Evolutionary conservation across 2,888 invertebrate genomes (phyloP).

Genomic region (Steinernema scapterisci): DNA sequence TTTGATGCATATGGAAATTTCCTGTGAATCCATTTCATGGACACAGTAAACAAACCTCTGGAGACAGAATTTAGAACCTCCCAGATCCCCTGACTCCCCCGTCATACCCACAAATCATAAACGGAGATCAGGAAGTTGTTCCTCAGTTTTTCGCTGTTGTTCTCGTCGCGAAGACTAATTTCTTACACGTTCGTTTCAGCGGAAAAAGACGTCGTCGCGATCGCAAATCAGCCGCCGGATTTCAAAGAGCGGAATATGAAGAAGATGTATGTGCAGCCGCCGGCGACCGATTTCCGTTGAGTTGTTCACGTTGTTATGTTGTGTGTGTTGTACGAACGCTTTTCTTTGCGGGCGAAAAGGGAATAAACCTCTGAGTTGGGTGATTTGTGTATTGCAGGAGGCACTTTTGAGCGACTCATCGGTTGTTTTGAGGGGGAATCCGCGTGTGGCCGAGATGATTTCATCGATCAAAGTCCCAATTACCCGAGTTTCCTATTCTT

Average conservation of each 20-base stretch:
- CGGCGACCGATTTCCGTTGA: slow-evolving; percentile 8
- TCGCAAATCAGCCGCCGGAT: slow-evolving; percentile 1
- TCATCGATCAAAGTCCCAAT: too few species aligned
- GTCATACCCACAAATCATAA: too few species aligned
- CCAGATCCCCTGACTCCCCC: too few species aligned
- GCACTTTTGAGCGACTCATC: neutral
- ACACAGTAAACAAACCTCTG: too few species aligned
- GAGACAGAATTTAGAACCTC: too few species aligned
- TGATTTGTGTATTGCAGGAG: neutral
- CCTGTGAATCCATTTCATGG: too few species aligned
- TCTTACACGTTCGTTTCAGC: slow-evolving; percentile 3
- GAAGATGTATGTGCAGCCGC: slow-evolving; percentile 31
- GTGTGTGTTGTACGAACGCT: neutral
- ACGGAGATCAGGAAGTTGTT: neutral
- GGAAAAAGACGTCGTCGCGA: neutral
- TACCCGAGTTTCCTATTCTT: neutral
- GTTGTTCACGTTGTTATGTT: neutral
- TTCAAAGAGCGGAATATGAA: slow-evolving; percentile 20
- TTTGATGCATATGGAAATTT: too few species aligned
- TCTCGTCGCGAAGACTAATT: neutral
- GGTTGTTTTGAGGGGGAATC: too few species aligned
- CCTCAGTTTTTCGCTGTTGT: neutral
- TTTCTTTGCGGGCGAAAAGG: neutral
- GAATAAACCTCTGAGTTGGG: neutral
- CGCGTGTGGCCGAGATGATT: too few species aligned